Percentiles rank a stretch among this genome's conserved stretches.
Conservation (phyloP, 64 coral and sea anemone species). For the Porites lutea region DNA sequence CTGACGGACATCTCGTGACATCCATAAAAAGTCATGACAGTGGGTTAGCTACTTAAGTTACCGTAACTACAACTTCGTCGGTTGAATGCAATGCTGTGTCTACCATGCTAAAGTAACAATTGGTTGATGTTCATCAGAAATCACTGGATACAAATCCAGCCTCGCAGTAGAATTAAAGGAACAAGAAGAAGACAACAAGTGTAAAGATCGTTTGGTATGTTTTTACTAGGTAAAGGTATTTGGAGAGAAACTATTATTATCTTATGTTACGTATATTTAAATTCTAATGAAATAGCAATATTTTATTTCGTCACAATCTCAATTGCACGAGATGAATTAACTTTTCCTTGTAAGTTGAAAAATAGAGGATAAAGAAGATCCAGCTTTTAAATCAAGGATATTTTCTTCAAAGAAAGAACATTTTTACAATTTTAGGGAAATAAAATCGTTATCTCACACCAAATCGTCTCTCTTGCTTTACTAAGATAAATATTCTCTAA, state of each 20-base stretch:
- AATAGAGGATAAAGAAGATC: background rate
- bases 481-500: background rate
- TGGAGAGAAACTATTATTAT: background rate
- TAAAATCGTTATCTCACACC: background rate
- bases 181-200: background rate
- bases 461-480: background rate
- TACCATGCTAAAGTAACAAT: too few relatives aligned
- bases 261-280: background rate
- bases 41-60: too few relatives aligned
- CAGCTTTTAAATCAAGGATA: background rate
- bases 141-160: background rate
- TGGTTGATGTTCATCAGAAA: background rate
- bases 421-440: conserved; percentile 8
- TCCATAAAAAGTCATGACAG: too few relatives aligned
- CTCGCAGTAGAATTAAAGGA: background rate
- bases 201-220: background rate
- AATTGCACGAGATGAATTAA: background rate
- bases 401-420: background rate
- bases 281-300: background rate
- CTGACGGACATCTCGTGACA: conserved; percentile 74
- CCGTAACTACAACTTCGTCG: too few relatives aligned
- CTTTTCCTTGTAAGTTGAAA: too few relatives aligned
- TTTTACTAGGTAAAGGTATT: background rate
- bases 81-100: too few relatives aligned
- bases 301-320: background rate